phyloP scores from a whole-genome alignment of 1,140 invertebrate species.

The Brachionus manjavacas region DNA sequence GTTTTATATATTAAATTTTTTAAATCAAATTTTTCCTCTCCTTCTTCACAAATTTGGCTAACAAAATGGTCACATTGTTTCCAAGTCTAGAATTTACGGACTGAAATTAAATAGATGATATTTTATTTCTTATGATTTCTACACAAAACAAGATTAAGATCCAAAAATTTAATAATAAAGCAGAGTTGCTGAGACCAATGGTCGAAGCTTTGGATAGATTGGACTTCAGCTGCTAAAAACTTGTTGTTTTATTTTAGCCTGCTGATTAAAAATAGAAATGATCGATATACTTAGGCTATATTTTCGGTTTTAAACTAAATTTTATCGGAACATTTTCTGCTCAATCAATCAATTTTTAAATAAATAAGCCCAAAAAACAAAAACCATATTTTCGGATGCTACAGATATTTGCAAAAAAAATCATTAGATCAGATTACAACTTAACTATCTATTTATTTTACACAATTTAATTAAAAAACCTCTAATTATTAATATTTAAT shows the following conservation, averaged over 20 bases:
- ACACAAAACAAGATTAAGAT: background rate
- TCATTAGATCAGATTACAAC: conserved; percentile 9
- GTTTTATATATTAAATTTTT: too few species aligned
- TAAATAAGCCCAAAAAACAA: background rate
- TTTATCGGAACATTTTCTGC: background rate
- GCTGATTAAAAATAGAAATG: background rate
- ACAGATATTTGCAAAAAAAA: background rate
- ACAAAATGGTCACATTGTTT: too few species aligned
- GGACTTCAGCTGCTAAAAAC: background rate
- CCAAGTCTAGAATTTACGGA: too few species aligned
- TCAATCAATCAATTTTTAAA: background rate
- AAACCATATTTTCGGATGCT: background rate
- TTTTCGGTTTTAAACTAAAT: background rate
- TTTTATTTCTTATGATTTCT: too few species aligned
- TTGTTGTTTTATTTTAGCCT: background rate
- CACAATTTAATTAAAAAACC: background rate
- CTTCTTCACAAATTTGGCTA: too few species aligned
- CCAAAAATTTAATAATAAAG: background rate
- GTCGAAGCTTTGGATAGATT: background rate
- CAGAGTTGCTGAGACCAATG: background rate
- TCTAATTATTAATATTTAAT: background rate
- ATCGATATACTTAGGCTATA: background rate
- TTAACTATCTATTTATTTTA: background rate
- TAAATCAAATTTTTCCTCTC: too few species aligned
- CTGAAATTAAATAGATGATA: too few species aligned